A percentile compares a stretch with the other conserved stretches of the same genome.
These are phyloP conservation scores for Diadema setosum DNA, from an alignment of 35 echinoderm and acorn worm species.

Conservation along the genomic window DNA sequence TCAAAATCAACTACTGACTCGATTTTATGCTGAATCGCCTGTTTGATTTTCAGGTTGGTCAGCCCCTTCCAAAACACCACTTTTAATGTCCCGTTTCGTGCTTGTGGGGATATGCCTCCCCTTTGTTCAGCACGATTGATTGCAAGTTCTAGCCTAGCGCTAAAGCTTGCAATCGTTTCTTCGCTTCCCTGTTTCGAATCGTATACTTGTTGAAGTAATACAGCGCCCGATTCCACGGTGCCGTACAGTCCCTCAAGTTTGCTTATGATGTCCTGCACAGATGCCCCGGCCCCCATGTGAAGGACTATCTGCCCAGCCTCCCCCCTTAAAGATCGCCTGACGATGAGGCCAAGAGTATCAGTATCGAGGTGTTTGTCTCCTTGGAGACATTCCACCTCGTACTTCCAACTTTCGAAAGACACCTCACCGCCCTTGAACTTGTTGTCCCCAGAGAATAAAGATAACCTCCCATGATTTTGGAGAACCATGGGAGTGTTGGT, in stretches of 20 bases:
- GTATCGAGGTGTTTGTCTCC: too few relatives aligned
- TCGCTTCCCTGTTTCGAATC: background rate
- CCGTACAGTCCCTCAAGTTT: too few relatives aligned
- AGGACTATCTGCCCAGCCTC: background rate
- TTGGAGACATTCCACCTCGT: background rate
- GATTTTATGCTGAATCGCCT: background rate
- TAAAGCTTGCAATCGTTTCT: background rate
- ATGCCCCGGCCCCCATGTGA: background rate
- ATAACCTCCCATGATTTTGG: background rate
- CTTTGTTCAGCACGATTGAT: background rate
- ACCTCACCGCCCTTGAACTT: background rate
- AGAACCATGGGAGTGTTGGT: background rate
- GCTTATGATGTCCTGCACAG: background rate
- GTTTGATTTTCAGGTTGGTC: background rate
- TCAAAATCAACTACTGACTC: too few relatives aligned
- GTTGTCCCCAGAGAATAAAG: background rate
- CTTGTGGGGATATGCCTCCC: background rate
- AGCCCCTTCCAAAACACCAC: background rate
- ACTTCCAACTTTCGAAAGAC: background rate
- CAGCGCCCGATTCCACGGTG: background rate
- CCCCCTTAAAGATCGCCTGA: background rate
- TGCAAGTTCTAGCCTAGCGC: background rate
- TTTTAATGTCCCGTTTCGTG: background rate
- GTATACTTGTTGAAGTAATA: background rate
- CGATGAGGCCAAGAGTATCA: background rate